A percentile compares a stretch with the other conserved stretches of the same genome.
Conservation (phyloP, 1,140 invertebrate species). For the Philotrypesis tridentata region DNA sequence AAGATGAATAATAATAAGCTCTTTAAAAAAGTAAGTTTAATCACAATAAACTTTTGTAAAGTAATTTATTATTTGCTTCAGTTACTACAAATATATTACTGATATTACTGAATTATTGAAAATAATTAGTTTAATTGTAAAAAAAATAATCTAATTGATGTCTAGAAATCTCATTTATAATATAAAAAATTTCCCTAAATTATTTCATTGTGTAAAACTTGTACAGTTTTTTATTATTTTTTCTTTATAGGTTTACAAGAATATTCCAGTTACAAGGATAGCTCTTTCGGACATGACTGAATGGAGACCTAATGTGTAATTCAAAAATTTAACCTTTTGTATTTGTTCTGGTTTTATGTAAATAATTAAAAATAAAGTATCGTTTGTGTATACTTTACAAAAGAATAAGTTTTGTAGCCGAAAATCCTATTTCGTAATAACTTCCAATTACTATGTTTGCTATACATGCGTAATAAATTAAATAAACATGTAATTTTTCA, state of each 20-base stretch:
- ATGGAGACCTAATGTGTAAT: constrained; percentile 21
- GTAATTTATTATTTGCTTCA: too few relatives aligned
- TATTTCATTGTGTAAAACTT: neutral
- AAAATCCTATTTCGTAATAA: too few relatives aligned
- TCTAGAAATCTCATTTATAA: too few relatives aligned
- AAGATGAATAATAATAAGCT: neutral
- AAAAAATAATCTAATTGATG: too few relatives aligned
- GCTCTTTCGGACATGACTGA: constrained; percentile 4
- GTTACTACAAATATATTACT: neutral
- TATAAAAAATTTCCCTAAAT: neutral
- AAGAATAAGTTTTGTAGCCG: neutral
- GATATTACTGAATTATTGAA: too few relatives aligned
- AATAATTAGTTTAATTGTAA: too few relatives aligned
- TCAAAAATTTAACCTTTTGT: too few relatives aligned
- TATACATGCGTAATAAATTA: too few relatives aligned
- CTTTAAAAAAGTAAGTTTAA: constrained; percentile 25
- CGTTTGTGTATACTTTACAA: neutral
- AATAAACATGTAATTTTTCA: too few relatives aligned
- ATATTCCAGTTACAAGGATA: constrained; percentile 27
- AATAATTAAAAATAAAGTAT: neutral
- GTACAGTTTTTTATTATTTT: neutral
- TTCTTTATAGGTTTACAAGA: constrained; percentile 3
- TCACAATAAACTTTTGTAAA: neutral
- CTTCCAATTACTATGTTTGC: too few relatives aligned
- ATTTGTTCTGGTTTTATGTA: neutral